These are phyloP conservation scores for Ardeotis arabs DNA, from an alignment of 2,113 vertebrate genomes.

Conservation along the genomic window DNA sequence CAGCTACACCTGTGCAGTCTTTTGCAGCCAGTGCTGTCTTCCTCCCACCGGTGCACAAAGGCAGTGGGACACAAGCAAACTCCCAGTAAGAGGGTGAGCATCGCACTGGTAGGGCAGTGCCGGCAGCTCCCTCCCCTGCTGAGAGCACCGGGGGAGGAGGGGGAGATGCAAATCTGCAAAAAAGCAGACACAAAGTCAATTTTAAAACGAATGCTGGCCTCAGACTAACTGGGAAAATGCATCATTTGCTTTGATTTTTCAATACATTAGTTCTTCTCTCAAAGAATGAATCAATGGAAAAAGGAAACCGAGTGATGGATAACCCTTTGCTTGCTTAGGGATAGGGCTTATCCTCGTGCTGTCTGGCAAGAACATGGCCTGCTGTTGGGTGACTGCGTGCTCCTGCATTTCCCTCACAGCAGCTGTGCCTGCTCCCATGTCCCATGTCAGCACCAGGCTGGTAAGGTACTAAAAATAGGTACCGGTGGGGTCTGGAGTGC, in stretches of 20 bases:
- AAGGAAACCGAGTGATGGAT: background rate
- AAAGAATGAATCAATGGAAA: slow-evolving; percentile 1
- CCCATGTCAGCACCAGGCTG: background rate
- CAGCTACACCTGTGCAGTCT: background rate
- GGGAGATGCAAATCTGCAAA: background rate
- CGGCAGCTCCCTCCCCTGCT: background rate
- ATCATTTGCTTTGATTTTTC: slow-evolving; percentile 53
- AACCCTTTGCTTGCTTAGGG: background rate
- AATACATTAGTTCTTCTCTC: background rate
- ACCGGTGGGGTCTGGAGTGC: background rate
- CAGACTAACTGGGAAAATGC: background rate
- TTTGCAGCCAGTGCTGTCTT: background rate
- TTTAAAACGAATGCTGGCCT: background rate
- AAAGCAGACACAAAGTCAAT: background rate
- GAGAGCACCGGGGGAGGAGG: background rate
- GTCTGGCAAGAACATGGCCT: background rate
- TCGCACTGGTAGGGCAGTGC: background rate
- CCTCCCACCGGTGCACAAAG: background rate
- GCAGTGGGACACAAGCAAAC: background rate
- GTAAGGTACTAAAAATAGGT: background rate
- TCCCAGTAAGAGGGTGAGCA: background rate
- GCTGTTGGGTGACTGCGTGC: background rate
- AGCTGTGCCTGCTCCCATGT: background rate
- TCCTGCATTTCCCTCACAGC: background rate
- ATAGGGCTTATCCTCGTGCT: background rate